These are phyloP conservation scores for Cataglyphis rosenhaueri DNA, from an alignment of 2,888 invertebrate genomes.

Conservation along the genomic window DNA sequence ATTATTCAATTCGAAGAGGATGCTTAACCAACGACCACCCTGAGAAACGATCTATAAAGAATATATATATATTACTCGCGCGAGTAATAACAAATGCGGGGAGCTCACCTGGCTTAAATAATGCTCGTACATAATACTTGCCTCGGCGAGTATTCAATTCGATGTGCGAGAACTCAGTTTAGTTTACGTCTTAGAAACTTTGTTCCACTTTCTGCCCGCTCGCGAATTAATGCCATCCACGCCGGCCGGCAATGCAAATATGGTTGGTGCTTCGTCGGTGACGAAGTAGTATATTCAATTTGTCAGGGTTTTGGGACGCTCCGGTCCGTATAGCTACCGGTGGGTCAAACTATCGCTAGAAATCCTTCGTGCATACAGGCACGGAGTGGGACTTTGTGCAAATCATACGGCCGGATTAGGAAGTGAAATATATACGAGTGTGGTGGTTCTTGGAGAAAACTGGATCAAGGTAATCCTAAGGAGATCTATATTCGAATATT, in stretches of 20 bases:
- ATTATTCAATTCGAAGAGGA: neutral
- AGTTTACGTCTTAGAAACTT: conserved; percentile 41
- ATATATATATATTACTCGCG: neutral
- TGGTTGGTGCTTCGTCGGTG: conserved; percentile 23
- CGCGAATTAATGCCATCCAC: conserved; percentile 51
- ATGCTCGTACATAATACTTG: neutral
- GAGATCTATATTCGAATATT: conserved; percentile 37
- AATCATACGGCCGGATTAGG: conserved; percentile 67
- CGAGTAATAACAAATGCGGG: neutral
- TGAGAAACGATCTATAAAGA: neutral
- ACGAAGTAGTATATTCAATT: conserved; percentile 53
- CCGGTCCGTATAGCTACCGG: conserved; percentile 18
- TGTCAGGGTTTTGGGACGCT: conserved; percentile 59
- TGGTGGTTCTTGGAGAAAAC: conserved; percentile 51
- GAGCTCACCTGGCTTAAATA: conserved; percentile 5
- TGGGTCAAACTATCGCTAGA: conserved; percentile 37
- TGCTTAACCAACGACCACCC: neutral
- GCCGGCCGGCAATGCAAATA: conserved; percentile 55
- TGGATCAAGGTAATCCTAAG: conserved; percentile 53
- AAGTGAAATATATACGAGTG: conserved; percentile 63
- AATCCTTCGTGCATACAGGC: conserved; percentile 56
- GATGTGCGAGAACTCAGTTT: conserved; percentile 35
- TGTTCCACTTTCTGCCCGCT: conserved; percentile 31
- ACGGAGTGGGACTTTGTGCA: conserved; percentile 55
- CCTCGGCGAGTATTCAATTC: conserved; percentile 37